These are phyloP conservation scores for Nematolebias whitei DNA, from an alignment of 2,113 vertebrate genomes.

Conservation along the genomic window DNA sequence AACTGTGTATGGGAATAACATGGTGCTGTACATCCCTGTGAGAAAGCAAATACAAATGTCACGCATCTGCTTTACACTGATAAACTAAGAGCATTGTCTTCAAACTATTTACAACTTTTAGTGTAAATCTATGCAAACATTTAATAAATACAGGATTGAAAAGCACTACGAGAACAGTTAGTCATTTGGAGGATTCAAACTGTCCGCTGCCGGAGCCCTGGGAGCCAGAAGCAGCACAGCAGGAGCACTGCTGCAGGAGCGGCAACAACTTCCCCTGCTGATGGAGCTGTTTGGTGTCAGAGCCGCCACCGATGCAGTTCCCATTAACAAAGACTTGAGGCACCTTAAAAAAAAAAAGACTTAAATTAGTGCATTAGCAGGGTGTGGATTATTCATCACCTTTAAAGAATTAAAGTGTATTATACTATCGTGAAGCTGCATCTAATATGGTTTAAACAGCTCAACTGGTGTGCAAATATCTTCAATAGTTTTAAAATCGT, in stretches of 20 bases:
- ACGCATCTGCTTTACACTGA: constrained; percentile 23
- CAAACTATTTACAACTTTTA: constrained; percentile 30
- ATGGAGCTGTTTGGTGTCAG: constrained; percentile 88
- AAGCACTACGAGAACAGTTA: constrained; percentile 54
- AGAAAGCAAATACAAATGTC: constrained; percentile 5
- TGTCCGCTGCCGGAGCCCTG: constrained; percentile 73
- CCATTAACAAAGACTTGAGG: constrained; percentile 96
- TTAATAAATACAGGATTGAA: constrained; percentile 45
- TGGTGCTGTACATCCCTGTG: constrained; percentile 32
- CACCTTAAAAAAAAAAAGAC: constrained; percentile 77
- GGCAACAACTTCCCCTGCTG: constrained; percentile 89
- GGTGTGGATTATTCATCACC: not conserved
- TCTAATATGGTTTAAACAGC: no score
- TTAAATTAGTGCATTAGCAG: not conserved
- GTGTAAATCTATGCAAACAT: constrained; percentile 16
- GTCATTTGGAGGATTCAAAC: constrained; percentile 63
- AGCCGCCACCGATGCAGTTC: constrained; percentile 90
- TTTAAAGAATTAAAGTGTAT: not conserved
- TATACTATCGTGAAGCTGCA: not conserved
- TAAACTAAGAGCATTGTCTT: constrained; percentile 36
- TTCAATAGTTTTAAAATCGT: no score
- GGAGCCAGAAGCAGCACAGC: constrained; percentile 57
- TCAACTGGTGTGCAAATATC: no score
- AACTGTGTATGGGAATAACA: constrained; percentile 7
- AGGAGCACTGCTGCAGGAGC: constrained; percentile 85